Conservation (phyloP, 2,113 vertebrate genomes). For the Trogon melanurus region DNA sequence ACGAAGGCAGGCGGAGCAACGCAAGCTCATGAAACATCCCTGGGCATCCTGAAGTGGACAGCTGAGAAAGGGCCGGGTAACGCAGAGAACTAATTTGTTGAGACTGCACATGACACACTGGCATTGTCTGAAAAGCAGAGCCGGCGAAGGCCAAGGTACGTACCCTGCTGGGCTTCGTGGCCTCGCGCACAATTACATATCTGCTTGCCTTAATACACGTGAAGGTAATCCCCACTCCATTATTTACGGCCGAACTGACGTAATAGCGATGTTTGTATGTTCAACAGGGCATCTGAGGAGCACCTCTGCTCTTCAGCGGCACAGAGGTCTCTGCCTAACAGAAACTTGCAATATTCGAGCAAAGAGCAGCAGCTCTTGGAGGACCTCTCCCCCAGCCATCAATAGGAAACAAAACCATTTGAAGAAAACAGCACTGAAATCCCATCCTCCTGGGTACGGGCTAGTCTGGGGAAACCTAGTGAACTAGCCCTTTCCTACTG, state of each 20-base stretch:
- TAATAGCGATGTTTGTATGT: fast-evolving
- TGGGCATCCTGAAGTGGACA: background rate
- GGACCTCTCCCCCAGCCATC: background rate
- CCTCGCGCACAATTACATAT: background rate
- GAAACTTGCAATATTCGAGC: background rate
- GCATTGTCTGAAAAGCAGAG: background rate
- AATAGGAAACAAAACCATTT: background rate
- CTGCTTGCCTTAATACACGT: background rate
- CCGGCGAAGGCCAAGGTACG: background rate
- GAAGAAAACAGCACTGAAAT: background rate
- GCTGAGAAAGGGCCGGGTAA: background rate
- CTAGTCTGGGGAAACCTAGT: slow-evolving; percentile 20
- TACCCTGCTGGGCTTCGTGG: background rate
- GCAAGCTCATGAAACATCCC: background rate
- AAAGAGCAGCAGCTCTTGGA: background rate
- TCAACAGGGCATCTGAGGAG: background rate
- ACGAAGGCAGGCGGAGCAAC: background rate
- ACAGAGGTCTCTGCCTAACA: background rate
- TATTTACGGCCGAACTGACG: background rate
- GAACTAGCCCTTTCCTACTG: background rate
- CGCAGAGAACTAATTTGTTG: background rate
- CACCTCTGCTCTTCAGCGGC: background rate
- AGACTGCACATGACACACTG: background rate
- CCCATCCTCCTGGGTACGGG: background rate
- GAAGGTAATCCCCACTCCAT: background rate